These are phyloP conservation scores for Mycetomoellerius zeteki DNA, from an alignment of 1,140 invertebrate species.

Conservation along the genomic window DNA sequence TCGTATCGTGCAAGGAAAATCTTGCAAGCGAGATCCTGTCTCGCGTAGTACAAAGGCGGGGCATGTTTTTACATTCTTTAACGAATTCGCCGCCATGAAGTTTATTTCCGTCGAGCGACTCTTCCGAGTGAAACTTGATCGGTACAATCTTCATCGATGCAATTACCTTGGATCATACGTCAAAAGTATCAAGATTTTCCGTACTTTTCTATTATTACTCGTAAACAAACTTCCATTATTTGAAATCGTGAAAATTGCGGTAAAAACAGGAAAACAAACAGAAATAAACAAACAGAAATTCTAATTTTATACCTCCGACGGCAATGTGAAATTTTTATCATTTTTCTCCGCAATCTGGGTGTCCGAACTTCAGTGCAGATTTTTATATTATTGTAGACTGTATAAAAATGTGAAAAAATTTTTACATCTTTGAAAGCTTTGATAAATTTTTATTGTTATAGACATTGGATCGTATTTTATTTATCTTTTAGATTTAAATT, in stretches of 20 bases:
- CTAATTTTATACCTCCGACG: neutral
- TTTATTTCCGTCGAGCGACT: slow-evolving; percentile 38
- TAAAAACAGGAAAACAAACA: neutral
- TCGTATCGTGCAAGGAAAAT: neutral
- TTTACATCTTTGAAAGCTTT: too few relatives aligned
- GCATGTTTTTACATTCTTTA: slow-evolving; percentile 46
- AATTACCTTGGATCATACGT: slow-evolving; percentile 29
- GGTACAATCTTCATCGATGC: slow-evolving; percentile 25
- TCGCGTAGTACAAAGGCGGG: slow-evolving; percentile 16
- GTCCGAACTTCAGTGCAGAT: too few relatives aligned
- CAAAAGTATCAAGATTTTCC: slow-evolving; percentile 28
- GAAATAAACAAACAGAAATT: neutral
- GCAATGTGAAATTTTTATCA: too few relatives aligned
- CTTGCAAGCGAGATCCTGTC: neutral
- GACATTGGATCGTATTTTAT: too few relatives aligned
- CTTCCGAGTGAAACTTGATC: slow-evolving; percentile 51
- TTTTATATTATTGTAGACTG: too few relatives aligned
- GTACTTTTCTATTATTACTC: slow-evolving; percentile 1
- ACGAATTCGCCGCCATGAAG: slow-evolving; percentile 4
- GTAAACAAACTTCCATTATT: neutral
- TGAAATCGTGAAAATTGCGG: neutral
- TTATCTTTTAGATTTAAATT: too few relatives aligned
- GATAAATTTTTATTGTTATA: too few relatives aligned
- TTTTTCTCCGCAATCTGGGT: too few relatives aligned
- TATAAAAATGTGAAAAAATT: too few relatives aligned